Evolutionary conservation across 2,797 vertebrate species (phyloP).

Genomic region (Scyliorhinus canicula): DNA sequence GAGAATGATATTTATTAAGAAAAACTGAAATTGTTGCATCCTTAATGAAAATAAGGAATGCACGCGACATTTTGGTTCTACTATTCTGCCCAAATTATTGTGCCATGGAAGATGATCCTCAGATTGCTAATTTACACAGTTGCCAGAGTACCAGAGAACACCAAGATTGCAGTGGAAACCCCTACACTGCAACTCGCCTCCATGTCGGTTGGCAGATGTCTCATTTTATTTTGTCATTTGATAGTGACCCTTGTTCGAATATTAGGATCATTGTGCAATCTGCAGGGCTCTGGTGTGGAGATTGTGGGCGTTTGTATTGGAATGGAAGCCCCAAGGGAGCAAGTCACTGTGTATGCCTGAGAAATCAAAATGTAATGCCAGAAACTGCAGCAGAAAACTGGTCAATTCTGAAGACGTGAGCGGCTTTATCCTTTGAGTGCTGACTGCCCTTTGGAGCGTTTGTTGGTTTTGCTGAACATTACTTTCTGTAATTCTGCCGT

Average conservation of each 20-base stretch:
- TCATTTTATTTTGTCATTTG: slow-evolving; percentile 32
- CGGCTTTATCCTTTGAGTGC: background rate
- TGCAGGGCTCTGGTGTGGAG: background rate
- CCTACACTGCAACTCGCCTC: background rate
- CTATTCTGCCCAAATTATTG: background rate
- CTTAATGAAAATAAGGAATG: background rate
- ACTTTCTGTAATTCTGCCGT: background rate
- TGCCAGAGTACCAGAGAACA: background rate
- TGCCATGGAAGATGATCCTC: too few species aligned
- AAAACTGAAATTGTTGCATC: background rate
- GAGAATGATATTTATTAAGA: background rate
- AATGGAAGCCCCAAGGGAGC: slow-evolving; percentile 19
- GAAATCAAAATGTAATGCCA: slow-evolving; percentile 32
- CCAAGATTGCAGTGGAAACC: background rate
- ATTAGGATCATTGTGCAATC: background rate
- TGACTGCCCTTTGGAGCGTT: background rate
- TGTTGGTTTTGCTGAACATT: background rate
- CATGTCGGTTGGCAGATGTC: slow-evolving; percentile 6
- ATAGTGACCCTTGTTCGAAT: background rate
- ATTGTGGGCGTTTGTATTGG: slow-evolving; percentile 8
- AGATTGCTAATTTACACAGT: background rate
- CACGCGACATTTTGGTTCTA: background rate
- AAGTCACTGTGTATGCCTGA: background rate
- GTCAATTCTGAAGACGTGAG: background rate
- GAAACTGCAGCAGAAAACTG: background rate